Percentiles rank a stretch among this genome's conserved stretches.
Evolutionary conservation across 1,140 invertebrate species (phyloP).

Genomic region (Camponotus vicinus): DNA sequence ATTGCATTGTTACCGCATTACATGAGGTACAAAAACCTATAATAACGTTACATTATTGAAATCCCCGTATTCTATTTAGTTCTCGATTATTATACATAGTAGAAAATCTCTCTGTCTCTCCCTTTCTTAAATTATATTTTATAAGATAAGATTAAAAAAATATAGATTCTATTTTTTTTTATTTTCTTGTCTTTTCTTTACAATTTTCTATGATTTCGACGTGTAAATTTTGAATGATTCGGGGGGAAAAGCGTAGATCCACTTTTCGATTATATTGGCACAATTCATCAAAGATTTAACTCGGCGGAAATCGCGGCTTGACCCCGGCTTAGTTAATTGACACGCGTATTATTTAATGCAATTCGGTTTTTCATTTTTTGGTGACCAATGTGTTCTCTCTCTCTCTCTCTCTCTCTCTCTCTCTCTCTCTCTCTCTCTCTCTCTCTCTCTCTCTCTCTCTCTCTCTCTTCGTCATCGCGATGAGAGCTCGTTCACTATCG

Average conservation of each 20-base stretch:
- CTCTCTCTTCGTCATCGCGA: too few relatives aligned
- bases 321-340: neutral
- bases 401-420: neutral
- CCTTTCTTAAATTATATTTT: neutral
- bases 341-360: slow-evolving; percentile 29
- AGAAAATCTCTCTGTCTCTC: neutral
- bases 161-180: neutral
- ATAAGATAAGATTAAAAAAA: neutral
- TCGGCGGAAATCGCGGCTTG: neutral
- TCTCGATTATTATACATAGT: neutral
- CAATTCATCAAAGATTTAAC: slow-evolving; percentile 29
- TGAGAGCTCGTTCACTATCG: slow-evolving; percentile 21
- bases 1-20: neutral
- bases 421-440: neutral
- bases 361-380: slow-evolving; percentile 13
- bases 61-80: neutral
- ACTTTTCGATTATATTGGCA: neutral
- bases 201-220: neutral
- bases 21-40: too few relatives aligned
- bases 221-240: too few relatives aligned
- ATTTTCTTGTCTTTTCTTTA: neutral
- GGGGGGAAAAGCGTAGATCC: neutral
- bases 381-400: neutral
- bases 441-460: too few relatives aligned
- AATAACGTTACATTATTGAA: neutral